A percentile compares a stretch with the other conserved stretches of the same genome.
phyloP scores from a whole-genome alignment of 2,888 invertebrate species.

The Athalia circularis region DNA sequence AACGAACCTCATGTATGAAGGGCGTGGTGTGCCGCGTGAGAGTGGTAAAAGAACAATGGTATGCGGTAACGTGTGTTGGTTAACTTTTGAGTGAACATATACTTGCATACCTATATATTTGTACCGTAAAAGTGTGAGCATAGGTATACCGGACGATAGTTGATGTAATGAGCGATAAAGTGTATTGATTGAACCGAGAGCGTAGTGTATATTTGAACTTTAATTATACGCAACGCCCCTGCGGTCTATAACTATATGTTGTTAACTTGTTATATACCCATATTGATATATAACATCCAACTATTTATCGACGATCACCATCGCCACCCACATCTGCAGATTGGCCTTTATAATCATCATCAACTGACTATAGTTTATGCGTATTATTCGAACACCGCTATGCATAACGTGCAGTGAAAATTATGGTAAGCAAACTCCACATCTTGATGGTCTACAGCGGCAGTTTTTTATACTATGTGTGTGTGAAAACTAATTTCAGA shows the following conservation, averaged over 20 bases:
- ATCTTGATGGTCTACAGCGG: no score
- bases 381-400: no score
- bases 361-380: no score
- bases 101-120: neutral
- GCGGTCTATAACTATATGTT: neutral
- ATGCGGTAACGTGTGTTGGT: neutral
- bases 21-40: neutral
- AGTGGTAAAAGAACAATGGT: neutral
- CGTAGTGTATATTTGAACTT: neutral
- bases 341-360: no score
- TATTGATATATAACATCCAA: neutral
- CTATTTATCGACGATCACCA: no score
- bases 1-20: neutral
- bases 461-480: no score
- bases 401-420: no score
- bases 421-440: no score
- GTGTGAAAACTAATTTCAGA: no score
- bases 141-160: neutral
- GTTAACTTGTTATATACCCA: conserved; percentile 1
- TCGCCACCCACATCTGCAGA: no score
- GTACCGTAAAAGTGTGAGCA: neutral
- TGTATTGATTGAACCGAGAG: conserved; percentile 8
- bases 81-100: no score
- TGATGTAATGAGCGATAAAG: conserved; percentile 12
- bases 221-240: conserved; percentile 3